Conservation (phyloP, 2,888 invertebrate species). For the Thera britannica region DNA sequence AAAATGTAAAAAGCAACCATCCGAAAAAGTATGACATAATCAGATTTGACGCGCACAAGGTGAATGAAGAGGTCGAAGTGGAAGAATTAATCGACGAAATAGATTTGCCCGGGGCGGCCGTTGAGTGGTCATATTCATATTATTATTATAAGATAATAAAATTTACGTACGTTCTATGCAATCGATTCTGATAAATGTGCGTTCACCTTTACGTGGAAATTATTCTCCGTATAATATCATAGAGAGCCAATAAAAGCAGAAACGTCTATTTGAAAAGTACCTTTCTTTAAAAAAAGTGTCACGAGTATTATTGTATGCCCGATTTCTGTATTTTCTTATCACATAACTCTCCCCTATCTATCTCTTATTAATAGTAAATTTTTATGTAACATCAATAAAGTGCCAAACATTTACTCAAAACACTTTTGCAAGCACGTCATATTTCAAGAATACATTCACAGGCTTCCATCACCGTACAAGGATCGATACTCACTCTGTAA, state of each 20-base stretch:
- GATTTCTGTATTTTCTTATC: not conserved
- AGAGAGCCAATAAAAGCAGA: not conserved
- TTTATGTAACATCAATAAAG: slow-evolving; percentile 15
- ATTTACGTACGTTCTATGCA: not conserved
- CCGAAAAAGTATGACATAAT: too few species aligned
- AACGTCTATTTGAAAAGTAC: not conserved
- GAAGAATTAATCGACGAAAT: not conserved
- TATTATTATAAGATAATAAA: too few species aligned
- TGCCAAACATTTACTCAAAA: slow-evolving; percentile 23
- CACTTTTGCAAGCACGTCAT: slow-evolving; percentile 32
- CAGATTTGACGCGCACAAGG: not conserved
- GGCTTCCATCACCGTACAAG: slow-evolving; percentile 36
- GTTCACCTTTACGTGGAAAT: not conserved
- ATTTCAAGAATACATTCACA: slow-evolving; percentile 34
- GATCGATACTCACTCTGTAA: slow-evolving; percentile 73
- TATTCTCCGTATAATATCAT: not conserved
- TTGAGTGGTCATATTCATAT: too few species aligned
- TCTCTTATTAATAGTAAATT: not conserved
- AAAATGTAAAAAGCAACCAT: not conserved
- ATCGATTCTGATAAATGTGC: not conserved
- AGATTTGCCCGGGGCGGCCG: not conserved
- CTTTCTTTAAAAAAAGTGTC: not conserved
- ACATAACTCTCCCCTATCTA: not conserved
- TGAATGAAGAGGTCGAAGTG: not conserved
- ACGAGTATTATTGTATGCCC: not conserved